phyloP scores from a whole-genome alignment of 2,888 invertebrate genomes.

The Syrphus vitripennis region DNA sequence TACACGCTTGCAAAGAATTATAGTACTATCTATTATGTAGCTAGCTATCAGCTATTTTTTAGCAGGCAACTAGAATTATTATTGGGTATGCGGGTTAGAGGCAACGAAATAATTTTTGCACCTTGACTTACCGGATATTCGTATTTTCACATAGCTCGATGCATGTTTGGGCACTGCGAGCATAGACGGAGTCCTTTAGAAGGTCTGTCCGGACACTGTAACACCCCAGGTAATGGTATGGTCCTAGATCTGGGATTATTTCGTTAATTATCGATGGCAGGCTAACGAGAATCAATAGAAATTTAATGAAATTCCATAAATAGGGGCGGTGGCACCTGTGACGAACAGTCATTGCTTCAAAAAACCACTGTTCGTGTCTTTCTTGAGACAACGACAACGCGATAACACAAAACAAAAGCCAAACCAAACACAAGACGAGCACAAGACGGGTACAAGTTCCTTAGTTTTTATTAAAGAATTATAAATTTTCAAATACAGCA shows the following conservation, averaged over 20 bases:
- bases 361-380: conserved; percentile 37
- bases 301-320: conserved; percentile 64
- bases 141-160: conserved; percentile 78
- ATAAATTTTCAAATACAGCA: conserved; percentile 30
- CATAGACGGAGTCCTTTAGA: conserved; percentile 76
- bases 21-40: neutral
- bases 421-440: too few relatives aligned
- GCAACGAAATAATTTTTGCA: conserved; percentile 5
- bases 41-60: neutral
- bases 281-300: conserved; percentile 46
- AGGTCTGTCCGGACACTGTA: conserved; percentile 77
- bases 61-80: neutral
- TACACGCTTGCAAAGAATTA: conserved; percentile 34
- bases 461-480: neutral
- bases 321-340: conserved; percentile 69
- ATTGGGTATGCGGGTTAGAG: conserved; percentile 12
- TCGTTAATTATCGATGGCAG: conserved; percentile 28
- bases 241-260: conserved; percentile 32
- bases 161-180: conserved; percentile 78
- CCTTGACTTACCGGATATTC: conserved; percentile 74
- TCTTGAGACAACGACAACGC: conserved; percentile 49
- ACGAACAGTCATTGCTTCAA: conserved; percentile 62
- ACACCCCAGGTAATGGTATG: conserved; percentile 79
- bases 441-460: neutral
- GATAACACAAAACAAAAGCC: conserved; percentile 11